Evolutionary conservation across 2,797 vertebrate genomes (phyloP), one percentile per base, ranked within the genome.

Genomic region (Cynopterus sphinx): DNA sequence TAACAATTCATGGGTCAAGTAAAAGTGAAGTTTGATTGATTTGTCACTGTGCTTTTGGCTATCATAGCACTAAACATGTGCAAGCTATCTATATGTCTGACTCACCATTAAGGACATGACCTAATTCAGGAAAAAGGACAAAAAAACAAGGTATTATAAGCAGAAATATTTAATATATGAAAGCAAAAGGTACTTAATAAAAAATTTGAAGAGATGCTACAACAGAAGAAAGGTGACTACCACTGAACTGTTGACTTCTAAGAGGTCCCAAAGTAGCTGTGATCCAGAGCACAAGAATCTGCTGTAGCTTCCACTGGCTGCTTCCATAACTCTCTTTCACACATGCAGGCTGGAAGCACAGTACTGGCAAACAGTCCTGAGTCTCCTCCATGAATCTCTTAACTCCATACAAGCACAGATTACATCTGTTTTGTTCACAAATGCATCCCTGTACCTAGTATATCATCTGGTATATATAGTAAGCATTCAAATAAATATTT

Each of bases 11-110:
- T 61, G 49, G 22, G 12, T 84, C 9, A 15, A 10, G 73, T 22
- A n/a, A 90, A 94, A 86, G 33, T 68, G 26, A 36, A 74, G 4
- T n/a, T 61, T 41, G 0, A 5, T 19, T 33, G 5, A 70, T 59
- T 65, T 79, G 11, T 92, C 53, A 68, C 12, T 63, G 15, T 39
- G 9, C 6, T 88, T 74, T 78, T 19, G 9, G 15, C 12, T 90
- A n/a, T 36, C 41, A 57, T 24, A 68, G 6, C 51, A 65, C 16
- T 53, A 39, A 55, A 39, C 3, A 17, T 51, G 24, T 84, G 22
- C 53, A 86, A 71, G 11, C 70, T 63, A 22, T 91, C 9, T 93
- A 36, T 68, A 86, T 16, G 13, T 73, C n/a, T 91, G 49, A 53
- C 8, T 83, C 33, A 57, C 13, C 79, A 5, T 68, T 26, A 43